Conservation (phyloP, 35 echinoderm and acorn worm genomes). For the Ophiothrix spiculata region DNA sequence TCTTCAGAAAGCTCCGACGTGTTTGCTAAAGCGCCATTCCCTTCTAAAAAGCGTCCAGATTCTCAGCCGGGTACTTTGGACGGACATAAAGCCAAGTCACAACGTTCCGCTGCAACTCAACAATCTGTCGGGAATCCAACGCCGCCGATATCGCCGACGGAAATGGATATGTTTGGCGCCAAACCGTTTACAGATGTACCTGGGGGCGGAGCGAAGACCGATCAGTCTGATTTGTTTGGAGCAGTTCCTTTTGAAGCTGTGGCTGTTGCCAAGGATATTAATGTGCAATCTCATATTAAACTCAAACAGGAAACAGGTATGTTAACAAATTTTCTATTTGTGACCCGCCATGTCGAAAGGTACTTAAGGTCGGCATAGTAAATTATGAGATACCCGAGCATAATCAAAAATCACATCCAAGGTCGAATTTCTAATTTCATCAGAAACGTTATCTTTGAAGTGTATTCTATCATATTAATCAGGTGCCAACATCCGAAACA, state of each 20-base stretch:
- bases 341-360: no score
- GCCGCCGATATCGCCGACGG: slow-evolving; percentile 86
- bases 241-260: slow-evolving; percentile 85
- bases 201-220: neutral
- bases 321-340: no score
- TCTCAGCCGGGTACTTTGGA: slow-evolving; percentile 45
- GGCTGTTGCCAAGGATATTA: slow-evolving; percentile 10
- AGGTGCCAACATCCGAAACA: no score
- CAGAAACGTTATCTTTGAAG: no score
- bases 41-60: slow-evolving; percentile 75
- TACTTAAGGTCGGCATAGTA: no score
- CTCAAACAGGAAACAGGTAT: slow-evolving; percentile 26
- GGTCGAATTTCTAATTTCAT: no score
- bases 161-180: slow-evolving; percentile 46
- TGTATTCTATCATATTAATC: no score
- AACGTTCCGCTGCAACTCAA: slow-evolving; percentile 67
- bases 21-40: slow-evolving; percentile 94
- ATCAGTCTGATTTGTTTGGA: slow-evolving; percentile 78
- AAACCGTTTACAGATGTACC: neutral
- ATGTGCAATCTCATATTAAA: slow-evolving; percentile 23
- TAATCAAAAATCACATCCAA: no score
- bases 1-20: slow-evolving; percentile 89
- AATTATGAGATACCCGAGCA: no score
- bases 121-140: slow-evolving; percentile 79
- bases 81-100: slow-evolving; percentile 60